Conservation (phyloP, 1,140 invertebrate genomes). For the Cyrtorhinus lividipennis region DNA sequence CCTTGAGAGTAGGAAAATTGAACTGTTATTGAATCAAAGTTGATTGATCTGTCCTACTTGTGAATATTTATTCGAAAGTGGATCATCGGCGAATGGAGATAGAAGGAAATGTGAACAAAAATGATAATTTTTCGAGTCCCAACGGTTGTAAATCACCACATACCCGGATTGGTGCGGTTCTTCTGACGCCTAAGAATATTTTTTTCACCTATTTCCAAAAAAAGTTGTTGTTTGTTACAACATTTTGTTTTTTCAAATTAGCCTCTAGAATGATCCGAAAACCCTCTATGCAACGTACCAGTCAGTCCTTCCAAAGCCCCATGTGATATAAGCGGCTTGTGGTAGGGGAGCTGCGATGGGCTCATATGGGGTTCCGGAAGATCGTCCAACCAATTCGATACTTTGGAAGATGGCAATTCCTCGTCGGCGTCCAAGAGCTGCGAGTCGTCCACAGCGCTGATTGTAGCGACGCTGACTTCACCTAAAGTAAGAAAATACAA, state of each 20-base stretch:
- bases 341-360: background rate
- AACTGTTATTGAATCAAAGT: too few species aligned
- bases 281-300: background rate
- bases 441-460: background rate
- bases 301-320: background rate
- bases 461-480: slow-evolving; percentile 28
- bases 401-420: background rate
- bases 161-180: too few species aligned
- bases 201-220: too few species aligned
- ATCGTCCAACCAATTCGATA: slow-evolving; percentile 6
- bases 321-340: background rate
- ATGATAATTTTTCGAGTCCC: too few species aligned
- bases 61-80: too few species aligned
- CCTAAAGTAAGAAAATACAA: slow-evolving; percentile 23
- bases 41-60: too few species aligned
- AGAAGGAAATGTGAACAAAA: slow-evolving; percentile 12
- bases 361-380: background rate
- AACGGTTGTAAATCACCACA: too few species aligned
- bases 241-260: too few species aligned
- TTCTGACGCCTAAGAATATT: too few species aligned
- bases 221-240: too few species aligned
- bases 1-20: too few species aligned
- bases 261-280: background rate
- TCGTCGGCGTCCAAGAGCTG: slow-evolving; percentile 1
- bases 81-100: too few species aligned